Evolutionary conservation across 2,888 invertebrate species (phyloP).

Genomic region (Morinoia aosen): DNA sequence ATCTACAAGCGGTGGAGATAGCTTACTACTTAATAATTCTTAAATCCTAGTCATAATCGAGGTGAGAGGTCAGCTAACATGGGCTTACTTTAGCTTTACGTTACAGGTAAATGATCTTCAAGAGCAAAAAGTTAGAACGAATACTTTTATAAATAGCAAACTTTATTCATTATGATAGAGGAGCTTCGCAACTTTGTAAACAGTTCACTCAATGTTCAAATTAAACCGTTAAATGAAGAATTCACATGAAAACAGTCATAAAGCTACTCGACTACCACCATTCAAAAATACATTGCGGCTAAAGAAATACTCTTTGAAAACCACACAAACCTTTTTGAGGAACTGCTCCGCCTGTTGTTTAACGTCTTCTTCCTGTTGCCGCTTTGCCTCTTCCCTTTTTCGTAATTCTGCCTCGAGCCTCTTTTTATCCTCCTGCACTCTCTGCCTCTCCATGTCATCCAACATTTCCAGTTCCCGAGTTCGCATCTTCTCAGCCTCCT

Average conservation of each 20-base stretch:
- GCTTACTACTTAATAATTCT: too few species aligned
- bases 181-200: not conserved
- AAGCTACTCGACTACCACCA: not conserved
- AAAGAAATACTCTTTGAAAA: not conserved
- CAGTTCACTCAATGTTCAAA: not conserved
- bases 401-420: constrained; percentile 58
- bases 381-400: constrained; percentile 59
- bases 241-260: not conserved
- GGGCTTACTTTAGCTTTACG: too few species aligned
- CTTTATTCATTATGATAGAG: not conserved
- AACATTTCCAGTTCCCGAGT: constrained; percentile 54
- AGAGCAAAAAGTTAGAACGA: too few species aligned
- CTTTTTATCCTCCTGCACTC: constrained; percentile 56
- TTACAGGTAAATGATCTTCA: too few species aligned
- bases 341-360: constrained; percentile 68
- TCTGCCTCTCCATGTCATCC: constrained; percentile 60
- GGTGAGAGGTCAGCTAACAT: too few species aligned
- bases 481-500: constrained; percentile 57
- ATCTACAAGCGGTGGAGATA: too few species aligned
- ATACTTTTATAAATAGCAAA: not conserved
- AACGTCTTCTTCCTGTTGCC: constrained; percentile 66
- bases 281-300: too few species aligned
- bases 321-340: constrained; percentile 60
- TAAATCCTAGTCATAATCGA: too few species aligned
- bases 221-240: not conserved